phyloP scores from a whole-genome alignment of 2,888 invertebrate genomes.

The Erebia epiphron region DNA sequence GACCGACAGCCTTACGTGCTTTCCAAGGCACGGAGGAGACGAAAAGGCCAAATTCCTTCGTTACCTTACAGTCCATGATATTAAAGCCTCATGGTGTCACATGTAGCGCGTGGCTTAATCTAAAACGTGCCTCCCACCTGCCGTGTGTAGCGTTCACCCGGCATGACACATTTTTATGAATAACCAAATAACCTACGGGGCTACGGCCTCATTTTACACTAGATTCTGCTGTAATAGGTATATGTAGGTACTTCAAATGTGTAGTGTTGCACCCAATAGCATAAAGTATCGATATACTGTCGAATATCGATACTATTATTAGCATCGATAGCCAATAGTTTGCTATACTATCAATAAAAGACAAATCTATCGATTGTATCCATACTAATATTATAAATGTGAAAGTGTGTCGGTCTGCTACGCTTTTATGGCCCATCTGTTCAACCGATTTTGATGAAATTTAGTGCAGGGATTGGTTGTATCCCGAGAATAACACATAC shows the following conservation, averaged over 20 bases:
- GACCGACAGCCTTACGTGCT: too few species aligned
- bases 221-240: neutral
- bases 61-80: neutral
- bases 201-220: neutral
- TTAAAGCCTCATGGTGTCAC: neutral
- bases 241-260: neutral
- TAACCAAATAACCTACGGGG: neutral
- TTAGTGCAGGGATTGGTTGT: too few species aligned
- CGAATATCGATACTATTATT: too few species aligned
- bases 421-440: too few species aligned
- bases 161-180: slow-evolving; percentile 9
- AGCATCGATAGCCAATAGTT: neutral
- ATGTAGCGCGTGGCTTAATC: neutral
- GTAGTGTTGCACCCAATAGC: neutral
- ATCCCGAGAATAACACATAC: too few species aligned
- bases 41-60: too few species aligned
- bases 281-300: neutral
- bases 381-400: too few species aligned
- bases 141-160: neutral
- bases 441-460: too few species aligned
- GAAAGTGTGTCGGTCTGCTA: too few species aligned
- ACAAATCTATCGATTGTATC: too few species aligned
- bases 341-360: too few species aligned
- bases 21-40: too few species aligned
- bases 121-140: slow-evolving; percentile 5